Base-by-base conservation (phyloP, 2,797 vertebrate genomes). In the Danio jaintianensis region DNA sequence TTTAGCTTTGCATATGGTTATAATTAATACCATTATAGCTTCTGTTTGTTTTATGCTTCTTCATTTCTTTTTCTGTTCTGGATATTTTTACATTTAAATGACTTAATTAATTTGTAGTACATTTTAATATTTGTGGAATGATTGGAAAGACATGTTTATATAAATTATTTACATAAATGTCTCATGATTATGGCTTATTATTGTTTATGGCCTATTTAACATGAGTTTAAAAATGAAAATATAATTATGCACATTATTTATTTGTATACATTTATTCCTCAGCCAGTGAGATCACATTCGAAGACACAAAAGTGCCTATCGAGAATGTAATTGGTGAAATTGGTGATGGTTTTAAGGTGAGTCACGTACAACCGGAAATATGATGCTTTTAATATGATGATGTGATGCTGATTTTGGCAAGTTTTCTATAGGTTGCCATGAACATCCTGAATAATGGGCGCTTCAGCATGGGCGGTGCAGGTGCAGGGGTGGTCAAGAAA, bases 311-410 rank as follows among this genome's bases (percentile, higher is more conserved):
- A 48, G 96, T 99, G 75, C 98, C 98, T 0, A 9, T 97, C 67
- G 97, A 97, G 87, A 99, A 99, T 36, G 94, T 98, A 1, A 95
- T 99, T 52, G 97, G 97, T 88, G 96, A 98, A 91, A 86, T 98
- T 0, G 97, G 98, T 78, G 95, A 93, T 13, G 97, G 97, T 15
- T 98, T 99, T 89, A 98, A 98, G 96, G 97, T 98, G 83, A 92
- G 89, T 61, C 10, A 0, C 13, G 55, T 18, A 55, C 36, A 70
- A 3, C 38, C 7, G 1, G 15, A 10, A 6, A 43, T 38, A 76
- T n/a, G 29, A 29, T 29, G 29, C 29, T 50, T 64, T 5, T 47
- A 10, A 58, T 18, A 6, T 43, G 0, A 42, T 36, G 7, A 10
- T 10, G 18, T 63, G 4, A 58, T 18, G 20, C 15, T 53, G 47